Conservation (phyloP, 2,797 vertebrate species). For the Paramormyrops hopkinsi region DNA sequence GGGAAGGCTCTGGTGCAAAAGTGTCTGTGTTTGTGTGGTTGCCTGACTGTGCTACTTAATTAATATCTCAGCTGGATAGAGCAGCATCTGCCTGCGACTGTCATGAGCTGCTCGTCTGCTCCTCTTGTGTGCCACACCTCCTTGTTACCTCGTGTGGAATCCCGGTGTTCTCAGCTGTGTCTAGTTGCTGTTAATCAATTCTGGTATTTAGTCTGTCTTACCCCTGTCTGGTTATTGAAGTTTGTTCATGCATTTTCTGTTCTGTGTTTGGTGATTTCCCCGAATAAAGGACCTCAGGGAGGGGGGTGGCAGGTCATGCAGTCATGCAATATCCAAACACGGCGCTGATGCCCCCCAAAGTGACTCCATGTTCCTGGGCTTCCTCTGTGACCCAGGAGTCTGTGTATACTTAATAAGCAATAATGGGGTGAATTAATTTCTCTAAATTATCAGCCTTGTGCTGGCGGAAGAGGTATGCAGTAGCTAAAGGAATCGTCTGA, state of each 20-base stretch:
- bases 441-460: conserved; percentile 34
- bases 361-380: not conserved
- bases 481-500: conserved; percentile 41
- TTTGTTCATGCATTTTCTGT: too few relatives aligned
- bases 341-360: not conserved
- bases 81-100: too few relatives aligned
- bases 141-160: too few relatives aligned
- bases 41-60: conserved; percentile 7
- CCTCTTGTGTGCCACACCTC: not conserved
- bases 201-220: too few relatives aligned
- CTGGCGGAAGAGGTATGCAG: conserved; percentile 41
- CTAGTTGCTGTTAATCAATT: too few relatives aligned
- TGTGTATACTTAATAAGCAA: conserved; percentile 21
- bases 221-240: too few relatives aligned
- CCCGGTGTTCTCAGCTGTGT: too few relatives aligned
- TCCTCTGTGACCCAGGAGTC: not conserved
- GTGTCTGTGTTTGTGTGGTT: conserved; percentile 32
- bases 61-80: too few relatives aligned
- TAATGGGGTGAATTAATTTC: conserved; percentile 25
- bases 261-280: too few relatives aligned
- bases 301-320: not conserved
- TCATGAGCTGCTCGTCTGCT: too few relatives aligned
- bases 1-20: conserved; percentile 32
- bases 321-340: not conserved
- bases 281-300: not conserved